phyloP scores from a whole-genome alignment of 92 coral and sea anemone genomes.

The Galaxea fascicularis region DNA sequence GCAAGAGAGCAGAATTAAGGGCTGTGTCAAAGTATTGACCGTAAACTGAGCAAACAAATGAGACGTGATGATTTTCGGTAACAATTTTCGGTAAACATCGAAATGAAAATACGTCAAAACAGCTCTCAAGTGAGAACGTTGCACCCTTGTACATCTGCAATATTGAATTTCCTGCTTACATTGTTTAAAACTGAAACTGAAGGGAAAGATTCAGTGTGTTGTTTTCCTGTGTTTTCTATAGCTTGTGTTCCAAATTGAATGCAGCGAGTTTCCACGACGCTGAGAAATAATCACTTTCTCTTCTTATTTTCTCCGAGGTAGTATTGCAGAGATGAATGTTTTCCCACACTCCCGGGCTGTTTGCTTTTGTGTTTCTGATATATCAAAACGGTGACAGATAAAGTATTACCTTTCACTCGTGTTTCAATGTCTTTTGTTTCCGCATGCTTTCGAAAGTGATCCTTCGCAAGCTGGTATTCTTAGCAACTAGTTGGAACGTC shows the following conservation, averaged over 20 bases:
- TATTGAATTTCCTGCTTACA: neutral
- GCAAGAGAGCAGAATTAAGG: conserved; percentile 2
- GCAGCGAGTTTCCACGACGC: neutral
- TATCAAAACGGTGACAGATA: conserved; percentile 1
- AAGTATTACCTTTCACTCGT: neutral
- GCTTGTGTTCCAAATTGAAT: neutral
- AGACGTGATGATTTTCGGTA: conserved; percentile 15
- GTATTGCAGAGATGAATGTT: neutral
- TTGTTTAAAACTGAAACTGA: neutral
- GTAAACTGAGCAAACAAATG: conserved; percentile 11
- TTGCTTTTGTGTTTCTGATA: conserved; percentile 15
- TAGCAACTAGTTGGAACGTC: neutral
- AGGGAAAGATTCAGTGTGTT: neutral
- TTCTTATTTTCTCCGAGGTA: neutral
- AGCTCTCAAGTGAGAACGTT: neutral
- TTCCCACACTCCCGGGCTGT: conserved; percentile 8
- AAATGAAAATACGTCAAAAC: conserved; percentile 1
- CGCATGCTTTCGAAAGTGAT: neutral
- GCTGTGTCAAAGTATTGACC: neutral
- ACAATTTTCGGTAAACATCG: conserved; percentile 12
- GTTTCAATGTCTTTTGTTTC: neutral
- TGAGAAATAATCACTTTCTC: neutral
- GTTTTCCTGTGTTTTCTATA: neutral
- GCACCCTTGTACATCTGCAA: conserved; percentile 10
- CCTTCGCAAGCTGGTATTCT: neutral